phyloP scores from a whole-genome alignment of 2,113 vertebrate genomes.

The Epinephelus cyanopodus region DNA sequence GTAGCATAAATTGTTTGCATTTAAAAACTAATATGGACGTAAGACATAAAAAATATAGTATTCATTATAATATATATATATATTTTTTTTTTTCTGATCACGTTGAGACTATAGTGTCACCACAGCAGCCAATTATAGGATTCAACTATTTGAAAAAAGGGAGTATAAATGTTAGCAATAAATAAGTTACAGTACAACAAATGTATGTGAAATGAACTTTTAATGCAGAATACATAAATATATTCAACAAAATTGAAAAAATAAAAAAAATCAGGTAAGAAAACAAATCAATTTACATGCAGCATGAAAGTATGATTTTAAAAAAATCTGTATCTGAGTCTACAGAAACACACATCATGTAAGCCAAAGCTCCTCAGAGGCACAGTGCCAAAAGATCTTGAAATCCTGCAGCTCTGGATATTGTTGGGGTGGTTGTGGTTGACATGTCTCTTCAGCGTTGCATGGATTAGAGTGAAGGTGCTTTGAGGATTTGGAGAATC shows the following conservation, averaged over 20 bases:
- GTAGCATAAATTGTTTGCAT: background rate
- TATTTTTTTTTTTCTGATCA: no score
- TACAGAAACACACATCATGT: slow-evolving; percentile 13
- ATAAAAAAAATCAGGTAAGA: background rate
- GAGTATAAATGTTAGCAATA: background rate
- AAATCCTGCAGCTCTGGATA: slow-evolving; percentile 40
- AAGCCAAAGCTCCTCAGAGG: slow-evolving; percentile 13
- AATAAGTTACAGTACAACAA: background rate
- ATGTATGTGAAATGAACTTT: background rate
- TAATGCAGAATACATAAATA: background rate
- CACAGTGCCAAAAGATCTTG: slow-evolving; percentile 4
- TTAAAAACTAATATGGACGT: background rate
- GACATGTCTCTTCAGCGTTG: slow-evolving; percentile 37
- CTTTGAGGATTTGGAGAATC: slow-evolving; percentile 60
- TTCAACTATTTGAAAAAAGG: background rate
- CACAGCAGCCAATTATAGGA: background rate
- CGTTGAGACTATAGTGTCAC: background rate
- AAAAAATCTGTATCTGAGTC: slow-evolving; percentile 1
- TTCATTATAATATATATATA: background rate
- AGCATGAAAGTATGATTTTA: background rate
- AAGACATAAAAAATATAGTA: background rate
- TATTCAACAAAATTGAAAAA: background rate
- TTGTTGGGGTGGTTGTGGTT: slow-evolving; percentile 39
- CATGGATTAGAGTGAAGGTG: slow-evolving; percentile 46
- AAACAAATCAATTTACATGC: background rate